Evolutionary conservation across 2,797 vertebrate species (phyloP), one percentile per base, ranked within the genome.

Genomic region (Rousettus madagascariensis): DNA sequence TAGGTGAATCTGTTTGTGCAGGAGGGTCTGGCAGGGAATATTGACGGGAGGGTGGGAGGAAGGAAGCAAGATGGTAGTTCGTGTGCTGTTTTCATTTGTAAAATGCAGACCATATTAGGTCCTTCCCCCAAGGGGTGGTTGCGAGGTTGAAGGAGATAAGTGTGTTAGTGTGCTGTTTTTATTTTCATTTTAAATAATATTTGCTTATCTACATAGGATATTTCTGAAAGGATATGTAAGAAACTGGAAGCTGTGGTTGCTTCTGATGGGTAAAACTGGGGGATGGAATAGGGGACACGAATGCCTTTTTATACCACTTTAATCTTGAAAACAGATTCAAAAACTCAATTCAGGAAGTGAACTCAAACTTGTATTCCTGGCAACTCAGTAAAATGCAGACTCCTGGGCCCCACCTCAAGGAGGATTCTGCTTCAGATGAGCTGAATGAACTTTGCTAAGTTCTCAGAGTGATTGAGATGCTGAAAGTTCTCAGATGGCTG

Each of bases 11-110:
- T 80, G 38, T 95, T 68, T 46, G 36, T 87, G 61, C 68, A 6
- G 5, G 5, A 63, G 49, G 13, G 4, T 11, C 5, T 30, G 28
- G 22, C 46, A 38, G 71, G 36, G 65, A 63, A 19, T 59, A 36
- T 0, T 20, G 8, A 20, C 43, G 22, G 53, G 77, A 33, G 5
- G 16, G 6, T 8, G 4, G 1, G 2, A 0, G 2, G 15, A 36
- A 36, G 33, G 20, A 10, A 69, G 13, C 41, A 63, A 5, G 22
- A 8, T 57, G 26, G 24, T 68, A 3, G 38, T 38, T 38, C 4
- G 38, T 38, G 3, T 38, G 38, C 38, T 38, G 38, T 74, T 84
- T 28, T 83, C 28, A 38, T 69, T 49, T 72, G 49, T 59, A 30
- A 86, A 46, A 10, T 4, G 13, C 36, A n/a, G 30, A 36, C 5